Conservation (phyloP, 2,888 invertebrate species). For the Tipula helvola region DNA sequence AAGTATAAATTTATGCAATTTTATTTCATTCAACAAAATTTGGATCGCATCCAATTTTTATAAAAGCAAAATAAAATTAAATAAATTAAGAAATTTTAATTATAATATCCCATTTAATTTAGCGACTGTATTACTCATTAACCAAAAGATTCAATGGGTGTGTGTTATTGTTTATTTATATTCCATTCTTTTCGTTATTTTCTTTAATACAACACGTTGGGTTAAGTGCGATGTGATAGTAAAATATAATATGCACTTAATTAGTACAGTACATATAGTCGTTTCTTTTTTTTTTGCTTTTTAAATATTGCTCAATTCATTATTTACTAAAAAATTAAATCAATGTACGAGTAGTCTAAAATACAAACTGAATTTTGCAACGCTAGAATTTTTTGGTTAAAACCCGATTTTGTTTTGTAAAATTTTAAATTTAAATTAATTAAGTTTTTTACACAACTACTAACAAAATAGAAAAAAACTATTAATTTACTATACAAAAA, state of each 20-base stretch:
- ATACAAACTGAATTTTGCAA: not conserved
- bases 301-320: not conserved
- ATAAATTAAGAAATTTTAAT: not conserved
- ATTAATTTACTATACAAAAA: not conserved
- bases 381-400: not conserved
- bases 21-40: not conserved
- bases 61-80: not conserved
- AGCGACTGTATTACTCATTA: not conserved
- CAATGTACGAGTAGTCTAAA: too few relatives aligned
- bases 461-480: not conserved
- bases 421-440: not conserved
- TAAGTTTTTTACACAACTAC: not conserved
- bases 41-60: not conserved
- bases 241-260: not conserved
- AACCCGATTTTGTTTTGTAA: not conserved
- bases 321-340: not conserved
- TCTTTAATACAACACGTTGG: not conserved
- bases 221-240: not conserved
- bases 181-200: not conserved
- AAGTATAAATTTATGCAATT: not conserved
- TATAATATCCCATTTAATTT: not conserved
- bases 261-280: not conserved
- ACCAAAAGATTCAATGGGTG: not conserved
- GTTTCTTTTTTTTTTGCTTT: not conserved
- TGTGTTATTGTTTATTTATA: not conserved